Percentiles rank a stretch among this genome's conserved stretches.
These are phyloP conservation scores for Esperia sulphurella DNA, from an alignment of 2,888 invertebrate genomes.

Conservation along the genomic window DNA sequence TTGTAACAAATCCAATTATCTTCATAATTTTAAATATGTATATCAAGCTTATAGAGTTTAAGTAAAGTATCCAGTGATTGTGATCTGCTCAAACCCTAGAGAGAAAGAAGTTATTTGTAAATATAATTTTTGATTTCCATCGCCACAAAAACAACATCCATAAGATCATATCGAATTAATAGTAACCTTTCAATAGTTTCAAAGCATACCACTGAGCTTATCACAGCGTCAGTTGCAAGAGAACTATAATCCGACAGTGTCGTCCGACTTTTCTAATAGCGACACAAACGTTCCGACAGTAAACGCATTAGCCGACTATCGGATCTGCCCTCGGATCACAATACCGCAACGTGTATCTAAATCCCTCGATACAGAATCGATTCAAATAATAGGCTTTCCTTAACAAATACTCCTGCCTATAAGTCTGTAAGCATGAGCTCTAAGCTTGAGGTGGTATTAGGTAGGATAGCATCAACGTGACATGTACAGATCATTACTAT, in stretches of 20 bases:
- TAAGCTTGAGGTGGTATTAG: too few relatives aligned
- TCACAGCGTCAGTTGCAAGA: slow-evolving; percentile 7
- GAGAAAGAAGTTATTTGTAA: too few relatives aligned
- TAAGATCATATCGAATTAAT: not conserved
- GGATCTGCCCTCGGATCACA: slow-evolving; percentile 40
- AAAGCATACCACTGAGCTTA: slow-evolving; percentile 6
- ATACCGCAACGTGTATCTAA: slow-evolving; percentile 42
- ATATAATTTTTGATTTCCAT: too few relatives aligned
- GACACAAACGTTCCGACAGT: slow-evolving; percentile 60
- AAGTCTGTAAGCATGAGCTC: too few relatives aligned
- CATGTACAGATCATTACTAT: too few relatives aligned
- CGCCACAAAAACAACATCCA: too few relatives aligned
- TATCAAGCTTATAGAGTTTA: too few relatives aligned
- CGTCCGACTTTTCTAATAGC: slow-evolving; percentile 39
- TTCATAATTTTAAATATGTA: too few relatives aligned
- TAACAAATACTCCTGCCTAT: not conserved
- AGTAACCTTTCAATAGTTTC: slow-evolving; percentile 2
- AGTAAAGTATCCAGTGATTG: too few relatives aligned
- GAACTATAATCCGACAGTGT: slow-evolving; percentile 40
- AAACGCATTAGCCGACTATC: slow-evolving; percentile 61
- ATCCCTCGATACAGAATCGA: slow-evolving; percentile 26
- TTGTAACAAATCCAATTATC: too few relatives aligned
- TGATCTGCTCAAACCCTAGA: too few relatives aligned
- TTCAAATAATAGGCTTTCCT: slow-evolving; percentile 13
- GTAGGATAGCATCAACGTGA: too few relatives aligned